phyloP scores from a whole-genome alignment of 2,797 vertebrate genomes.

The Alcedo atthis region DNA sequence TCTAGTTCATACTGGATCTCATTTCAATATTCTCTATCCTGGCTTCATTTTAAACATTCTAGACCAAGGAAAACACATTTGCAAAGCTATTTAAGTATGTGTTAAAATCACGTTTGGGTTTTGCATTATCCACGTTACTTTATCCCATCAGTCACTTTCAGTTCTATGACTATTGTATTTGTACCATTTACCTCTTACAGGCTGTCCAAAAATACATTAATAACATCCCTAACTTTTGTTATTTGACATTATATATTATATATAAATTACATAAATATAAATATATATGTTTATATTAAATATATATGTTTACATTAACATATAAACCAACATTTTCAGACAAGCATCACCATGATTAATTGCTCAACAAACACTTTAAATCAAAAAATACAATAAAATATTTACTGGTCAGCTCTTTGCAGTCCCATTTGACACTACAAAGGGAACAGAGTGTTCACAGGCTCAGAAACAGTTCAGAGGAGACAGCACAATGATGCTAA shows the following conservation, averaged over 20 bases:
- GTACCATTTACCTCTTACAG: background rate
- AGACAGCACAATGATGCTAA: background rate
- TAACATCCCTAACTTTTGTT: rapidly evolving
- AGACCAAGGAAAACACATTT: background rate
- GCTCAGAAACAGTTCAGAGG: background rate
- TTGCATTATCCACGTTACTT: background rate
- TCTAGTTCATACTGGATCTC: background rate
- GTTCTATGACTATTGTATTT: background rate
- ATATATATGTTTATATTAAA: too few relatives aligned
- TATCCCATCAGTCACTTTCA: background rate
- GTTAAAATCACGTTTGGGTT: background rate
- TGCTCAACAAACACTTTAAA: background rate
- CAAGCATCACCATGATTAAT: background rate
- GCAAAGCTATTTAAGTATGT: background rate
- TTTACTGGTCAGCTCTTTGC: background rate
- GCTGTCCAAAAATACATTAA: background rate
- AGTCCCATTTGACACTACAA: background rate
- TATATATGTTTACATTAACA: background rate
- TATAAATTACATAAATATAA: too few relatives aligned
- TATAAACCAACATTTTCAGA: background rate
- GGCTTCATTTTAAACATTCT: background rate
- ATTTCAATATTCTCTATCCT: background rate
- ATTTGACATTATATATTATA: background rate
- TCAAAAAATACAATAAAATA: background rate
- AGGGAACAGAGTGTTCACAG: background rate